phyloP scores from a whole-genome alignment of 2,113 vertebrate species.

The Myiozetetes cayanensis region DNA sequence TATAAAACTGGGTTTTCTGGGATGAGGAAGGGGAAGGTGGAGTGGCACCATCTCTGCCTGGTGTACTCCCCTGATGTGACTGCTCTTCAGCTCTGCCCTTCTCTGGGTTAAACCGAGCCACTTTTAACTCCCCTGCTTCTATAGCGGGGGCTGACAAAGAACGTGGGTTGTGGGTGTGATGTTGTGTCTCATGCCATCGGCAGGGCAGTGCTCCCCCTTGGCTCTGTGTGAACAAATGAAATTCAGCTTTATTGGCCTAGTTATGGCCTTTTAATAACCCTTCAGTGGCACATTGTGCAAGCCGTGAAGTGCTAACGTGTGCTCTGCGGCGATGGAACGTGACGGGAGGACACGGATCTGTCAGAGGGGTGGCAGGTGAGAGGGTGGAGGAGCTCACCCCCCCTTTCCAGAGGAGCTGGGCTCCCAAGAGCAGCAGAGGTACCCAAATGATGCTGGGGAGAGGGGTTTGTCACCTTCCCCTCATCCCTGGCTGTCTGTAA shows the following conservation, averaged over 20 bases:
- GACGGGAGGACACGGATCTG: not conserved
- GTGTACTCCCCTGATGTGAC: fast-evolving
- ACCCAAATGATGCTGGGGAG: fast-evolving
- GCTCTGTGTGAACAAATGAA: not conserved
- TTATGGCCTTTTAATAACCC: slow-evolving; percentile 20
- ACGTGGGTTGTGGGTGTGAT: fast-evolving
- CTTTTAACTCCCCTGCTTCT: not conserved
- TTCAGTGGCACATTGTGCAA: slow-evolving; percentile 4
- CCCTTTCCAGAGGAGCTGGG: not conserved
- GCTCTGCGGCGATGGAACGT: fast-evolving
- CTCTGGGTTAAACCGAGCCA: fast-evolving
- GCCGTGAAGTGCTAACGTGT: not conserved
- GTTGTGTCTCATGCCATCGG: not conserved
- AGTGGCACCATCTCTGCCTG: not conserved
- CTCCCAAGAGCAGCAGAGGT: fast-evolving
- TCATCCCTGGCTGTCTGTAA: not conserved
- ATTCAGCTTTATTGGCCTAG: slow-evolving; percentile 20
- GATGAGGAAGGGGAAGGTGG: not conserved
- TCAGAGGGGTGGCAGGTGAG: not conserved
- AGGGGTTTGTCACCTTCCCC: not conserved
- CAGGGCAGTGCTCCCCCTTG: not conserved
- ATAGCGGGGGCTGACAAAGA: not conserved
- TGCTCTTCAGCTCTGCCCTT: not conserved
- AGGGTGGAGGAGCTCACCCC: not conserved
- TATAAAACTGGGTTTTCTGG: not conserved